phyloP scores from a whole-genome alignment of 2,797 vertebrate species.

The Apodemus agrarius region DNA sequence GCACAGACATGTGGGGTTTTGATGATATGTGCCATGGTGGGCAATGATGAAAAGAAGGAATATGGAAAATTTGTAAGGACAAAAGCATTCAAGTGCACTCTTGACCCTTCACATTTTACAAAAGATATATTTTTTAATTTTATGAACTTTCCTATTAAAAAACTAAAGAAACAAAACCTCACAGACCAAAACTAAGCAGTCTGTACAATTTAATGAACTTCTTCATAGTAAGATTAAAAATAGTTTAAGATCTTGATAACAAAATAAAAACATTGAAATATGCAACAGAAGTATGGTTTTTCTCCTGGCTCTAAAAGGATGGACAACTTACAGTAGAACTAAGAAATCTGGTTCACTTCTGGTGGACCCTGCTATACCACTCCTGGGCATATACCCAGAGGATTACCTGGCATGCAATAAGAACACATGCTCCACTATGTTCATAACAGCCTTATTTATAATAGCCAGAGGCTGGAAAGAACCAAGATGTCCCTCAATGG shows the following conservation, averaged over 20 bases:
- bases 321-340: constrained; percentile 3
- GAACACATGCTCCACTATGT: too few relatives aligned
- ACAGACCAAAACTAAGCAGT: background rate
- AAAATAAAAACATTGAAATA: constrained; percentile 43
- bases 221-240: background rate
- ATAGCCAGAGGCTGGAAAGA: too few relatives aligned
- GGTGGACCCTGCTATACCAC: too few relatives aligned
- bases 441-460: too few relatives aligned
- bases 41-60: background rate
- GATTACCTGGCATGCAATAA: too few relatives aligned
- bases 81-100: background rate
- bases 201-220: background rate
- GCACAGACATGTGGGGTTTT: background rate
- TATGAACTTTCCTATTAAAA: background rate
- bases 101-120: background rate
- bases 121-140: background rate
- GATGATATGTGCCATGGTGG: background rate
- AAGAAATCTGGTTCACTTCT: background rate
- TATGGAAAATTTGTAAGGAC: background rate
- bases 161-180: background rate
- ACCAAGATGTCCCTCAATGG: too few relatives aligned
- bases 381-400: too few relatives aligned
- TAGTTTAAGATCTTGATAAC: background rate
- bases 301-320: background rate
- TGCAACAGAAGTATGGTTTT: background rate